Percentiles rank a stretch among this genome's conserved stretches.
These are phyloP conservation scores for Megaleporinus macrocephalus DNA, from an alignment of 2,113 vertebrate species.

Conservation along the genomic window DNA sequence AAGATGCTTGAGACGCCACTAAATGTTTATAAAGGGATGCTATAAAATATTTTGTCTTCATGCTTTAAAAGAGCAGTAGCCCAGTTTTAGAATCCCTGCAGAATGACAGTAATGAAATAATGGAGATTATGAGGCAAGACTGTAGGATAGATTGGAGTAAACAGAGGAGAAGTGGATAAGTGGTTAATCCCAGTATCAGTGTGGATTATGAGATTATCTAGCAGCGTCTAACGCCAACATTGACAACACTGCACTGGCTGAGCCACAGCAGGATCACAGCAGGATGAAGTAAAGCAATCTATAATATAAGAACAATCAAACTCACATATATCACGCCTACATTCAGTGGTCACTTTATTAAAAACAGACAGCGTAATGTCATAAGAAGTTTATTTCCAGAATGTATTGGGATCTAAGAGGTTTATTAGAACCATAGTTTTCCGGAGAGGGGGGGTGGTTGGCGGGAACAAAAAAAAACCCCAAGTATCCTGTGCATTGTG, in stretches of 20 bases:
- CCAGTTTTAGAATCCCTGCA: not conserved
- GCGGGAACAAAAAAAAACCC: too few species aligned
- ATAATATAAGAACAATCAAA: too few species aligned
- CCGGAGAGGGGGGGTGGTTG: too few species aligned
- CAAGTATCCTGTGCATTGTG: too few species aligned
- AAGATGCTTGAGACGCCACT: not conserved
- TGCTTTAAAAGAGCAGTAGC: not conserved
- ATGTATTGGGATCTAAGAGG: too few species aligned
- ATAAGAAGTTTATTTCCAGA: too few species aligned
- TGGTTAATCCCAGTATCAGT: constrained; percentile 20
- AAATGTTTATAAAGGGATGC: too few species aligned
- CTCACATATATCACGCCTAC: too few species aligned
- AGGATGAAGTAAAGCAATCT: not conserved
- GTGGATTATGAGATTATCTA: constrained; percentile 37
- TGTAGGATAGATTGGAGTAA: constrained; percentile 24
- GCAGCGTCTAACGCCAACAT: not conserved
- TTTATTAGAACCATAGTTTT: too few species aligned
- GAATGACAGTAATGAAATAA: constrained; percentile 28
- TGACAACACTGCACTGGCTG: not conserved
- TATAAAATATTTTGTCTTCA: too few species aligned
- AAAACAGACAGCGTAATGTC: too few species aligned
- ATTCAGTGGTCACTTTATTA: too few species aligned
- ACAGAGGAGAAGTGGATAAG: constrained; percentile 27
- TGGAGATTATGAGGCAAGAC: constrained; percentile 16
- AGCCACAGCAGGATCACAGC: not conserved